Evolutionary conservation across 2,797 vertebrate genomes (phyloP).

Genomic region (Manis crassicaudata): DNA sequence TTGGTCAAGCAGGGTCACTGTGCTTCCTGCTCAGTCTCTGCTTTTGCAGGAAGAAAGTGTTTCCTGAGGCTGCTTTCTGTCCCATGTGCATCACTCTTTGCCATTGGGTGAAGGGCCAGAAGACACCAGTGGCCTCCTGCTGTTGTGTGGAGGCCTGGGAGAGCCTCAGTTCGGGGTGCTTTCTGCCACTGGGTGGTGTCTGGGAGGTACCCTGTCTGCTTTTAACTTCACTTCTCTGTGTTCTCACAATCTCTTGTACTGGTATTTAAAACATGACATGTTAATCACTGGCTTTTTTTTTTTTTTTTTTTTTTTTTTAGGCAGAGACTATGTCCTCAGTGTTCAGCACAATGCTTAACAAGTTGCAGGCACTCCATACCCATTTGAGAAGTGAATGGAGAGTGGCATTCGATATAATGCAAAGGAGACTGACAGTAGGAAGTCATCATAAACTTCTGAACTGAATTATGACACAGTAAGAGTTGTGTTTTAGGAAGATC

Average conservation of each 20-base stretch:
- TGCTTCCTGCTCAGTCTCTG: background rate
- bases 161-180: background rate
- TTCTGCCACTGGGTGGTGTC: background rate
- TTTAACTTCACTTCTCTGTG: background rate
- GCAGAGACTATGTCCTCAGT: background rate
- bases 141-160: background rate
- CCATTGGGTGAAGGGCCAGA: background rate
- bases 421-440: background rate
- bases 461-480: background rate
- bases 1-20: background rate
- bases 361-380: background rate
- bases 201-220: background rate
- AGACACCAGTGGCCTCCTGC: background rate
- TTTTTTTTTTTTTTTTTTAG: background rate
- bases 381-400: background rate
- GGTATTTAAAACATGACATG: background rate
- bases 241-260: background rate
- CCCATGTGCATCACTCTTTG: background rate
- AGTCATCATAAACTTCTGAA: background rate
- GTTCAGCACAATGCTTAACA: background rate
- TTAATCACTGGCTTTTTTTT: background rate
- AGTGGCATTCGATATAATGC: background rate
- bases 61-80: background rate
- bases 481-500: background rate
- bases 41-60: background rate